Conservation (phyloP, 1,140 invertebrate genomes). For the Temnothorax curvispinosus region DNA sequence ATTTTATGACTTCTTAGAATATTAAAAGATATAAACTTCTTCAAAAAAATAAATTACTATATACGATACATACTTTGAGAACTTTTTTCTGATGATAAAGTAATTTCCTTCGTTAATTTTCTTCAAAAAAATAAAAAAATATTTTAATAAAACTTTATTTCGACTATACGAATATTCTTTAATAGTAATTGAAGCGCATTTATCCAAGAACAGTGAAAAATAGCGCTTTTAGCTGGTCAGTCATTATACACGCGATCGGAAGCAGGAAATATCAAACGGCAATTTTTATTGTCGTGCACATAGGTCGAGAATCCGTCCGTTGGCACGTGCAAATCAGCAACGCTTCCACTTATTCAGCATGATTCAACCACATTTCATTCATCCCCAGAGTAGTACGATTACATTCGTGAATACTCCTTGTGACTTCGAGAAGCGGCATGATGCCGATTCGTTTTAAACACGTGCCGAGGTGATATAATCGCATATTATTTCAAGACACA, state of each 20-base stretch:
- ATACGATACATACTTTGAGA: background rate
- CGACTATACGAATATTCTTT: background rate
- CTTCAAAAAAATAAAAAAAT: background rate
- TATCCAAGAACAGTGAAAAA: background rate
- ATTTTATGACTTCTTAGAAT: background rate
- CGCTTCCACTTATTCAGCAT: slow-evolving; percentile 60
- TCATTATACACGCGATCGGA: slow-evolving; percentile 24
- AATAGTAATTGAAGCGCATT: background rate
- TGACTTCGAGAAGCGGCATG: background rate
- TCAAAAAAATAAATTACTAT: background rate
- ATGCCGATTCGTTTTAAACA: slow-evolving; percentile 3
- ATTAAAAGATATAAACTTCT: background rate
- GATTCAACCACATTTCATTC: slow-evolving; percentile 59
- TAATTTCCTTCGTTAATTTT: background rate
- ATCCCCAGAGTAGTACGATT: slow-evolving; percentile 5
- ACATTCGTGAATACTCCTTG: slow-evolving; percentile 6
- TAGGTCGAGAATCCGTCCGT: background rate
- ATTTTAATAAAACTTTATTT: background rate
- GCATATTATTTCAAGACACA: background rate
- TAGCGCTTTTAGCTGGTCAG: background rate
- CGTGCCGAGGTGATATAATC: background rate
- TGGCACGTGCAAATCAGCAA: slow-evolving; percentile 38
- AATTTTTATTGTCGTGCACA: slow-evolving; percentile 12
- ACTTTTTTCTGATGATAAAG: background rate
- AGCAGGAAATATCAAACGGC: slow-evolving; percentile 37